phyloP scores from a whole-genome alignment of 2,888 invertebrate genomes.

The Phaonia tiefii region DNA sequence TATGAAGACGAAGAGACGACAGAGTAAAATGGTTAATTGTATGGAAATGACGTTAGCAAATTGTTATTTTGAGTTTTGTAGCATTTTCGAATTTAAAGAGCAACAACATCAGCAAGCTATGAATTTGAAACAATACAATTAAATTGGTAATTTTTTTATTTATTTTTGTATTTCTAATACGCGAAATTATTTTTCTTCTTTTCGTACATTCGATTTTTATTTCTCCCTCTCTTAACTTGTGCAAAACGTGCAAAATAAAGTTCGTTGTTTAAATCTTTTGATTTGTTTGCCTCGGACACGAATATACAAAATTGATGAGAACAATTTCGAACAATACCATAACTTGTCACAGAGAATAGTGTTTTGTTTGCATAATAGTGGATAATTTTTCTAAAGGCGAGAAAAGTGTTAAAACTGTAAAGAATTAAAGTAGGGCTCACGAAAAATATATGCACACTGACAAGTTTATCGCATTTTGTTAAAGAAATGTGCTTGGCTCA shows the following conservation, averaged over 20 bases:
- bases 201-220: neutral
- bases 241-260: neutral
- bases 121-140: conserved; percentile 19
- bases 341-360: too few relatives aligned
- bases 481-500: too few relatives aligned
- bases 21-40: neutral
- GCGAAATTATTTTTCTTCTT: neutral
- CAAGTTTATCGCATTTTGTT: too few relatives aligned
- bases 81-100: conserved; percentile 3
- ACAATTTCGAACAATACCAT: too few relatives aligned
- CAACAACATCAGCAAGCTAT: neutral
- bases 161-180: neutral
- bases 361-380: too few relatives aligned
- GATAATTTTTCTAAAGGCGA: too few relatives aligned
- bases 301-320: neutral
- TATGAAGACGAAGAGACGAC: neutral
- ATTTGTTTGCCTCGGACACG: neutral
- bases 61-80: conserved; percentile 11
- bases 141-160: neutral
- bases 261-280: conserved; percentile 2
- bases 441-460: too few relatives aligned
- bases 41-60: conserved; percentile 35
- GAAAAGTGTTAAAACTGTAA: too few relatives aligned
- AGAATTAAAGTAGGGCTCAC: too few relatives aligned
- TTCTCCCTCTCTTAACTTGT: neutral